These are phyloP conservation scores for Peromyscus maniculatus DNA, from an alignment of 2,113 vertebrate species.

Conservation along the genomic window DNA sequence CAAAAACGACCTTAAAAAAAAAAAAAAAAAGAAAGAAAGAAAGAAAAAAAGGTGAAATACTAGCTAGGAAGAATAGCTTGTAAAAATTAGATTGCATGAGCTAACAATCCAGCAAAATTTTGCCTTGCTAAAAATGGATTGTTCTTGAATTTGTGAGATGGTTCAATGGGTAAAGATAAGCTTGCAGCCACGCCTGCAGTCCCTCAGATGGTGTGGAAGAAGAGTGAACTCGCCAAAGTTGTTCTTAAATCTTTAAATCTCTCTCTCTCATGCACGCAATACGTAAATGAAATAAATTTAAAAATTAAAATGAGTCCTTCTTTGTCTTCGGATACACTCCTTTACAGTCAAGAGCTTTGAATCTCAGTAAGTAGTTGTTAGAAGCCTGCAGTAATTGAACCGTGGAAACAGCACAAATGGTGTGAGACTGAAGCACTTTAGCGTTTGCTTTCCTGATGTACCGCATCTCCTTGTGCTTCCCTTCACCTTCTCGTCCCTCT, in stretches of 20 bases:
- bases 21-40: not conserved
- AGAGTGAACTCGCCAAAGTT: not conserved
- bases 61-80: not conserved
- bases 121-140: not conserved
- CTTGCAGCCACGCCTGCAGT: not conserved
- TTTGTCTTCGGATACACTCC: constrained; percentile 28
- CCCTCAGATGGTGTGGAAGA: not conserved
- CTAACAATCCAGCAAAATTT: not conserved
- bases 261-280: not conserved
- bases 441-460: not conserved
- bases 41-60: not conserved
- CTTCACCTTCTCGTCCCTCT: not conserved
- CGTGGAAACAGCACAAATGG: not conserved
- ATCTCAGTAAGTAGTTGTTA: not conserved
- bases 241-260: not conserved
- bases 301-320: not conserved
- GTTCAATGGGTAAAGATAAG: not conserved
- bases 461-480: not conserved
- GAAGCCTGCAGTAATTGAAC: not conserved
- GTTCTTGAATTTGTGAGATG: not conserved
- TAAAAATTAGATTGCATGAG: not conserved
- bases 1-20: not conserved
- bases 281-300: not conserved
- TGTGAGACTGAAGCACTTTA: not conserved
- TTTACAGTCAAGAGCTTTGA: constrained; percentile 44